phyloP scores from a whole-genome alignment of 2,888 invertebrate genomes.

The Caenorhabditis zanzibari region DNA sequence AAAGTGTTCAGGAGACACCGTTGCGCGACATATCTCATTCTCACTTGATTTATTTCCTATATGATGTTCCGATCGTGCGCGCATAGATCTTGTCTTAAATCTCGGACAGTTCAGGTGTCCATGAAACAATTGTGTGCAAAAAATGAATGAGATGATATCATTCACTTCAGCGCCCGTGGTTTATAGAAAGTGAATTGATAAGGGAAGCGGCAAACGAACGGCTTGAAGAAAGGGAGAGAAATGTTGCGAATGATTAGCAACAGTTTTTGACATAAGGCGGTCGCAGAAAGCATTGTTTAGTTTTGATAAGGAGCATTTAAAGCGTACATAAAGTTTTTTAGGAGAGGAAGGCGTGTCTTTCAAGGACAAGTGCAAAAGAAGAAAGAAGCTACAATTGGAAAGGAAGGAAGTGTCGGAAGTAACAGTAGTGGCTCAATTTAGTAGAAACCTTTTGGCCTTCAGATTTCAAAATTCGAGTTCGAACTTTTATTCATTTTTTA shows the following conservation, averaged over 20 bases:
- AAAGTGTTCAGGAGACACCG: conserved; percentile 38
- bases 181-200: conserved; percentile 17
- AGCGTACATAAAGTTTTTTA: conserved; percentile 14
- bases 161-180: neutral
- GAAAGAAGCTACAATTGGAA: neutral
- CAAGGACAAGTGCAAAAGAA: neutral
- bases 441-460: neutral
- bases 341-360: neutral
- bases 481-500: neutral
- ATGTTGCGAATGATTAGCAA: conserved; percentile 28
- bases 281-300: conserved; percentile 18
- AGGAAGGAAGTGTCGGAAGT: conserved; percentile 14
- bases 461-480: neutral
- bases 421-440: neutral
- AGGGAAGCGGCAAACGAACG: conserved; percentile 9
- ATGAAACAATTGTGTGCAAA: conserved; percentile 2
- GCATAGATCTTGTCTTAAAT: conserved; percentile 7
- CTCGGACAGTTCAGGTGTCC: neutral
- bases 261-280: conserved; percentile 38
- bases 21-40: conserved; percentile 7
- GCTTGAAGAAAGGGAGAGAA: conserved; percentile 9
- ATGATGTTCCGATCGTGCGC: no score
- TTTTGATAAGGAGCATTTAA: conserved; percentile 15
- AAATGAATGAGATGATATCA: conserved; percentile 2
- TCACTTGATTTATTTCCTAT: conserved; percentile 37